Base-by-base conservation (phyloP, 2,888 invertebrate species). In the Julus scandinavius region DNA sequence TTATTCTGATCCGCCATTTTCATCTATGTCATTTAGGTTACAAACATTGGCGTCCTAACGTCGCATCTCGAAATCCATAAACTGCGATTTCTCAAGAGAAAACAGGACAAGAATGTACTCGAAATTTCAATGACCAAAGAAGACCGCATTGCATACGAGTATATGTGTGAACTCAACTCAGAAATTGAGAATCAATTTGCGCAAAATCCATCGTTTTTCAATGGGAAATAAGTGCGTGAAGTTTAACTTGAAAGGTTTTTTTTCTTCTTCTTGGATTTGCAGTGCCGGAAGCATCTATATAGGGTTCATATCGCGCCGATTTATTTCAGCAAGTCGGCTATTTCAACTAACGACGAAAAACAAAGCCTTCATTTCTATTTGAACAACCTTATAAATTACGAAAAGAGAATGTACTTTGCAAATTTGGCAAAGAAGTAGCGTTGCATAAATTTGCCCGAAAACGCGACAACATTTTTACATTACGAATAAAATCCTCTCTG, bases 101-200 rank as follows among this genome's bases (percentile, higher is more conserved):
- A 85, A n/a, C 11, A 17, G 29, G 29, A 49, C n/a, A 45, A 85
- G 85, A 85, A 85, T 45, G 85, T 85, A 50, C 45, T 85, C 50
- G 49, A 85, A 85, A 85, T 85, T 85, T 85, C 85, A 85, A 85
- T 85, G 85, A 85, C 85, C 85, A 85, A 84, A 41, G n/a, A 80
- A 63, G 80, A 11, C 38, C 80, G 29, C 80, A 38, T 38, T 40
- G 80, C 9, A 80, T 40, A 29, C 13, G 15, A 80, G 80, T 38
- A 38, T 80, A 20, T n/a, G 45, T 45, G 58, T 80, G 29, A 40
- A 80, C 80, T 13, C 29, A 29, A 11, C 72, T 80, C 80, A 29
- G 38, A 80, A 80, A 38, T 80, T 80, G 80, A 80, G 38, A 80
- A 80, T 80, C 80, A 38, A 80, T 80, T 80, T 38, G 80, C 13